Conservation (phyloP, 2,888 invertebrate species). For the Caenorhabditis sulstoni region DNA sequence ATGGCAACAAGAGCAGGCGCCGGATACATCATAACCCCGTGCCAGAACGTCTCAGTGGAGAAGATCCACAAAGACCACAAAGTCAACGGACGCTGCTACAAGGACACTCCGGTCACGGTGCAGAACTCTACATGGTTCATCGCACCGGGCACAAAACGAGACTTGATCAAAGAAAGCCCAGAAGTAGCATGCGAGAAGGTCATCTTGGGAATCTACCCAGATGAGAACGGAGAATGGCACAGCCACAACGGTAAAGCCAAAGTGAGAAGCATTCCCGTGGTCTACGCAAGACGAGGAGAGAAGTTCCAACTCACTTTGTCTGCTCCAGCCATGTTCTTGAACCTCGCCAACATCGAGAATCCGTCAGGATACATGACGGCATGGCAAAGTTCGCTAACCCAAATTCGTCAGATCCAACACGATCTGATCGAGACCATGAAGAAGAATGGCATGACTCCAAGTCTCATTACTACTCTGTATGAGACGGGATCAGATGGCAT, state of each 20-base stretch:
- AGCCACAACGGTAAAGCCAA: conserved; percentile 10
- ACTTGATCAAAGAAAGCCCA: conserved; percentile 15
- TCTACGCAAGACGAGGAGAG: background rate
- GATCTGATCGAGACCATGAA: background rate
- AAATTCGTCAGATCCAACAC: background rate
- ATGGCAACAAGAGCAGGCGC: conserved; percentile 40
- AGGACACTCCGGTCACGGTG: conserved; percentile 30
- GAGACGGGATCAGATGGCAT: background rate
- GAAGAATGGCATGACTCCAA: background rate
- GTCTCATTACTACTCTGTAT: background rate
- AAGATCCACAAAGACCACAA: conserved; percentile 24
- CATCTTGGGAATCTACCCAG: conserved; percentile 8
- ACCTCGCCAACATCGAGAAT: conserved; percentile 7
- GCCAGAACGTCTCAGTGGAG: conserved; percentile 4
- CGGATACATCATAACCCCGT: conserved; percentile 32
- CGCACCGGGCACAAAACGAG: conserved; percentile 9
- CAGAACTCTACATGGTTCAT: conserved; percentile 26
- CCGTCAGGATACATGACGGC: conserved; percentile 4
- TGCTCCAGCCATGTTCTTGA: conserved; percentile 2
- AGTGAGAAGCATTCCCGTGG: background rate
- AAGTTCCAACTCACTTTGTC: conserved; percentile 9
- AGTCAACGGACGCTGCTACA: conserved; percentile 39
- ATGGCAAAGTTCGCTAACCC: background rate
- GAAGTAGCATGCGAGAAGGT: conserved; percentile 18
- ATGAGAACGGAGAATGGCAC: background rate